Evolutionary conservation across 2,113 vertebrate species (phyloP), one percentile per base, ranked within the genome.

Genomic region (Aptenodytes patagonicus): DNA sequence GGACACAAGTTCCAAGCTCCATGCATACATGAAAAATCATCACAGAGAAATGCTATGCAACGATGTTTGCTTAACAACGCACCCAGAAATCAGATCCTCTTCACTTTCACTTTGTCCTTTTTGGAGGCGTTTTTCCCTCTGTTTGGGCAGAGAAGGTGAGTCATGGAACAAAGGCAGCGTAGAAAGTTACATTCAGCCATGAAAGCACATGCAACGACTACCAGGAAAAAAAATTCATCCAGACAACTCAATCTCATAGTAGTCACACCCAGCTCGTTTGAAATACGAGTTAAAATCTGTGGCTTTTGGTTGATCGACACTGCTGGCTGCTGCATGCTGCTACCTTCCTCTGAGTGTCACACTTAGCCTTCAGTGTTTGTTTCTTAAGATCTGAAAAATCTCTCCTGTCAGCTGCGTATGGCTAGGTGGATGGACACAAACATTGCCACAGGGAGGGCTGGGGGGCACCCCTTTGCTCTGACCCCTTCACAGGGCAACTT

Each of bases 181-280:
- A 89, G 91, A 95, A 97, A 93, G 42, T 91, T 58, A 83, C 38
- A 31, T 80, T 65, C 77, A 87, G 73, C 93, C 38, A 21, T 51
- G 71, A 73, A 83, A 89, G 62, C 4, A 4, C 75, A 40, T 62
- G 77, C 25, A 54, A 79, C 15, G 10, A 87, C 69, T 91, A 94
- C 44, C 19, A 62, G 47, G 40, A 49, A 76, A 78, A 85, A 69
- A 26, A 82, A 36, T 19, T 18, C 40, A 94, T 69, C n/a, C 36
- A 40, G 34, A 58, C 70, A 72, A 61, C 75, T 89, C 76, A 44
- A 3, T 72, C 70, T 91, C 40, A 7, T 31, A 38, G 26, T 34
- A 54, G 69, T 80, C 60, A 91, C 70, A 83, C 87, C 70, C 83
- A 79, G 13, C 32, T 60, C 5, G 2, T 66, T 66, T 54, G n/a